phyloP scores from a whole-genome alignment of 2,113 vertebrate genomes.

The Lampris megalopsis region DNA sequence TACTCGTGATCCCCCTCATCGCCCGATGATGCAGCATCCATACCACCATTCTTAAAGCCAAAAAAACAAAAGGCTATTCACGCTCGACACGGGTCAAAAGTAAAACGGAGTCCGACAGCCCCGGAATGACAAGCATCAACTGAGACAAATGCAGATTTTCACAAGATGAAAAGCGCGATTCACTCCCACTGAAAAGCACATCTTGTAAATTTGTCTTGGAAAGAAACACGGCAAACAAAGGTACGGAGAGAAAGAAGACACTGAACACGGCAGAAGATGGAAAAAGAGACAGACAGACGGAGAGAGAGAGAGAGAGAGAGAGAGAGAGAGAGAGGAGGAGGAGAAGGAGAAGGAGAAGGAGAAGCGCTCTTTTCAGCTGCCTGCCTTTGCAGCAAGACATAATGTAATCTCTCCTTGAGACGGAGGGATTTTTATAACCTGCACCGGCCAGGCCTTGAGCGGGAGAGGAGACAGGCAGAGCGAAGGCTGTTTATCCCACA shows the following conservation, averaged over 20 bases:
- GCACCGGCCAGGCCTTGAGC: slow-evolving; percentile 75
- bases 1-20: too few relatives aligned
- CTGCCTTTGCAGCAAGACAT: slow-evolving; percentile 79
- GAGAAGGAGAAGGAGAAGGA: not conserved
- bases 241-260: slow-evolving; percentile 22
- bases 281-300: slow-evolving; percentile 16
- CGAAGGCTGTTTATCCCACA: slow-evolving; percentile 78
- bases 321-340: slow-evolving; percentile 38
- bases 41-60: too few relatives aligned
- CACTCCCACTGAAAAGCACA: too few relatives aligned
- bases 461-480: slow-evolving; percentile 72
- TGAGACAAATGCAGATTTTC: too few relatives aligned
- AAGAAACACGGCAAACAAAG: slow-evolving; percentile 12
- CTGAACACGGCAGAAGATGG: not conserved
- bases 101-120: too few relatives aligned
- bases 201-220: too few relatives aligned
- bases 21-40: too few relatives aligned
- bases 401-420: slow-evolving; percentile 82
- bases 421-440: slow-evolving; percentile 78
- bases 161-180: too few relatives aligned
- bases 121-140: too few relatives aligned
- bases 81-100: too few relatives aligned
- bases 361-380: slow-evolving; percentile 64
- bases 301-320: slow-evolving; percentile 34
- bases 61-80: too few relatives aligned